A percentile compares a stretch with the other conserved stretches of the same genome.
Evolutionary conservation across 1,140 invertebrate species (phyloP).

Genomic region (Drosophila melanica): DNA sequence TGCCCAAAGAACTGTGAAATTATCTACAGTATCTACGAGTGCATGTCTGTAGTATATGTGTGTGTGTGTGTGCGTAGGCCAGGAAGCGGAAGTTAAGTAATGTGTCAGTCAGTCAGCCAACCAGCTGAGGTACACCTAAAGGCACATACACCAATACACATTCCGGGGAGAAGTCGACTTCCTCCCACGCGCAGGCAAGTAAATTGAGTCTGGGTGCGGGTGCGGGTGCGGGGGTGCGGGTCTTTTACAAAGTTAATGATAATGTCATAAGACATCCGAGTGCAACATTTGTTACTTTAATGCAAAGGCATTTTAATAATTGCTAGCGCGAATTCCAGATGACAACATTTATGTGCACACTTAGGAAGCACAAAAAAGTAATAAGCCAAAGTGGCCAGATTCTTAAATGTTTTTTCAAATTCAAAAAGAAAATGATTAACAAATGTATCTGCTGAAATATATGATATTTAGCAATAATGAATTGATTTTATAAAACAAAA

Average conservation of each 20-base stretch:
- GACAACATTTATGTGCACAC: constrained; percentile 21
- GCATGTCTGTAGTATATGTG: constrained; percentile 18
- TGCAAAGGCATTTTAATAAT: constrained; percentile 31
- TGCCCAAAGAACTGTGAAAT: constrained; percentile 79
- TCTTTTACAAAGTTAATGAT: constrained; percentile 41
- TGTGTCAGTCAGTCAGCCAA: constrained; percentile 75
- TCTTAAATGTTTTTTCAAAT: background rate
- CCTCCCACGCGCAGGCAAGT: constrained; percentile 9
- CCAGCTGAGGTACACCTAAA: constrained; percentile 15
- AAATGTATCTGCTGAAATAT: no score
- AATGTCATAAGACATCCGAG: constrained; percentile 45
- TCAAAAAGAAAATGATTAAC: background rate
- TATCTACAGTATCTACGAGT: constrained; percentile 61
- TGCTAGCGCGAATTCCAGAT: constrained; percentile 31
- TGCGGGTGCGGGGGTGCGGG: constrained; percentile 20
- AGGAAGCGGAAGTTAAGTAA: constrained; percentile 81
- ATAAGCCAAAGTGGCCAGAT: background rate
- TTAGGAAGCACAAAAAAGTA: background rate
- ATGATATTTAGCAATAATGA: no score
- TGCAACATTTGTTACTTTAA: constrained; percentile 36
- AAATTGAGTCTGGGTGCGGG: constrained; percentile 29
- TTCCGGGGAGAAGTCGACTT: constrained; percentile 6
- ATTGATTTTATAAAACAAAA: no score
- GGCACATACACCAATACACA: constrained; percentile 6
- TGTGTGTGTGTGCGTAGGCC: constrained; percentile 35